Conservation (phyloP, 2,113 vertebrate genomes). For the Lophura nycthemera region DNA sequence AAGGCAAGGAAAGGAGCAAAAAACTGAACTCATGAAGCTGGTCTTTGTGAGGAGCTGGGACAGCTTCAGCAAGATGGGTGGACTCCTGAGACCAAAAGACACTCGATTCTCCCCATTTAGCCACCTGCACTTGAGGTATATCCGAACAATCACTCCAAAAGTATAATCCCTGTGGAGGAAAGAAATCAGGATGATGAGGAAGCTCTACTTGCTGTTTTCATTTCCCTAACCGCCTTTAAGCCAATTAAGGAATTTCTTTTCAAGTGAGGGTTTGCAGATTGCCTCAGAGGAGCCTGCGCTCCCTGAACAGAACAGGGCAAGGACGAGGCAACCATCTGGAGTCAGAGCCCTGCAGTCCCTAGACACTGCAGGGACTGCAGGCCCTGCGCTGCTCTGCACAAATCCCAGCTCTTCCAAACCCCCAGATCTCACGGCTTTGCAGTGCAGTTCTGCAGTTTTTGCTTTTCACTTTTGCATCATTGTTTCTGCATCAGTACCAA, state of each 20-base stretch:
- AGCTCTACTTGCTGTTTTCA: not conserved
- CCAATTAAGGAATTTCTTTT: not conserved
- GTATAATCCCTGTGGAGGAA: not conserved
- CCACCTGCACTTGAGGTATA: not conserved
- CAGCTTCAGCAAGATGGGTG: not conserved
- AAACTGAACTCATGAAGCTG: not conserved
- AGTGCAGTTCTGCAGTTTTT: not conserved
- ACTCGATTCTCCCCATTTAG: not conserved
- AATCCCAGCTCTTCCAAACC: not conserved
- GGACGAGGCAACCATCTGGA: not conserved
- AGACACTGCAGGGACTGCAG: not conserved
- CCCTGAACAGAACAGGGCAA: not conserved
- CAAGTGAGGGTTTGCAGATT: not conserved
- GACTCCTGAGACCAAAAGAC: not conserved
- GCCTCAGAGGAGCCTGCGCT: not conserved
- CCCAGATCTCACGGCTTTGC: not conserved
- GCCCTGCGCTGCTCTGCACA: not conserved
- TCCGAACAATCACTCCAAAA: not conserved
- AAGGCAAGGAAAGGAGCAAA: not conserved
- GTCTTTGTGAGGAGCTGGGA: not conserved
- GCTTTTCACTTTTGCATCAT: not conserved
- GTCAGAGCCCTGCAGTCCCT: not conserved
- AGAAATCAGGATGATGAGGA: not conserved
- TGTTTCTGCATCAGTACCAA: accelerated
- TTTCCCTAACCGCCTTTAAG: not conserved